phyloP scores from a whole-genome alignment of 2,888 invertebrate species.

The Calliphora vomitoria region DNA sequence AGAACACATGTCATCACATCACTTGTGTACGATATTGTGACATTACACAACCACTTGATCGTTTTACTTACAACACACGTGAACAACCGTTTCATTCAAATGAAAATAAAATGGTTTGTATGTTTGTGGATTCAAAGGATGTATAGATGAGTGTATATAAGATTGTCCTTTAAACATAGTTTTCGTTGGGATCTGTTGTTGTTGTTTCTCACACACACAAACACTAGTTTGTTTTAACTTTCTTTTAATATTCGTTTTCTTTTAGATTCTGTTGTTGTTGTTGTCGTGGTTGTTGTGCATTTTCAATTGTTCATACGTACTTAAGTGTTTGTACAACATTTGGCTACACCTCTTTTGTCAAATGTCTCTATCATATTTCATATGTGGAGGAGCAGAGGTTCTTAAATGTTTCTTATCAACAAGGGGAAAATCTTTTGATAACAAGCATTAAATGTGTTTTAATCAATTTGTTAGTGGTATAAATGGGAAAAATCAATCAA shows the following conservation, averaged over 20 bases:
- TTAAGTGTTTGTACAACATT: slow-evolving; percentile 51
- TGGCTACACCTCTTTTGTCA: slow-evolving; percentile 50
- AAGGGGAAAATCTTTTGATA: too few species aligned
- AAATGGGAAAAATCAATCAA: too few species aligned
- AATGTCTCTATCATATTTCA: slow-evolving; percentile 45
- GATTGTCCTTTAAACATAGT: slow-evolving; percentile 32
- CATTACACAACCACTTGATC: slow-evolving; percentile 80
- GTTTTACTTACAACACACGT: slow-evolving; percentile 69
- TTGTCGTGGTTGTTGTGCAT: neutral
- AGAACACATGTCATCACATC: slow-evolving; percentile 78
- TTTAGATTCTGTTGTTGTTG: neutral
- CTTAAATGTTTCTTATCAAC: neutral
- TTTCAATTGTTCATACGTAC: slow-evolving; percentile 55
- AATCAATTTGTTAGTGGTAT: too few species aligned
- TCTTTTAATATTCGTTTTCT: slow-evolving; percentile 6
- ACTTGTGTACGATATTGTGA: slow-evolving; percentile 76
- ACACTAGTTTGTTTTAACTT: slow-evolving; percentile 12
- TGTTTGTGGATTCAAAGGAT: neutral
- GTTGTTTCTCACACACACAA: slow-evolving; percentile 9
- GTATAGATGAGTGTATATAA: neutral
- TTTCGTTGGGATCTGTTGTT: slow-evolving; percentile 8
- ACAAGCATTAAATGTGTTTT: too few species aligned
- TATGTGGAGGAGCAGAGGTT: neutral
- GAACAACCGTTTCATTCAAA: slow-evolving; percentile 2
- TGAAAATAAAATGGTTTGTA: slow-evolving; percentile 8